These are phyloP conservation scores for Philopedon plagiatum DNA, from an alignment of 2,888 invertebrate species.

Conservation along the genomic window DNA sequence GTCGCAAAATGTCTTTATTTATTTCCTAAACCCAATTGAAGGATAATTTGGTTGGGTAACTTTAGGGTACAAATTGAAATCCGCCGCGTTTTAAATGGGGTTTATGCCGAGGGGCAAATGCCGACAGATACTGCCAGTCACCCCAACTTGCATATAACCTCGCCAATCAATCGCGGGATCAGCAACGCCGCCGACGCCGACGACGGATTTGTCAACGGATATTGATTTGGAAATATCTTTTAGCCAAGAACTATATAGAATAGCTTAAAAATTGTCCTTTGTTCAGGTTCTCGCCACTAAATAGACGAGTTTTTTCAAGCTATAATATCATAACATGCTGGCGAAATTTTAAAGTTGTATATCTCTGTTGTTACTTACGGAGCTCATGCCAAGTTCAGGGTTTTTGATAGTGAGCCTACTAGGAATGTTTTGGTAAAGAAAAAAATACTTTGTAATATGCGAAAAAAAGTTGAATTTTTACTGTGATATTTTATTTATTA, in stretches of 20 bases:
- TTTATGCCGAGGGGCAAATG: conserved; percentile 61
- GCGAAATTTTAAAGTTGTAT: no score
- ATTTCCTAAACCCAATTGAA: conserved; percentile 51
- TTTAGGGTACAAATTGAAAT: conserved; percentile 62
- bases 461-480: no score
- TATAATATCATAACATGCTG: no score
- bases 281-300: no score
- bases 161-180: conserved; percentile 55
- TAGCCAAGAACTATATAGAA: background rate
- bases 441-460: no score
- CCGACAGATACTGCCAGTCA: conserved; percentile 65
- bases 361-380: no score
- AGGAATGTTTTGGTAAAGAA: no score
- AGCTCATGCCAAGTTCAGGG: no score
- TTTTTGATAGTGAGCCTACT: no score
- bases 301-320: no score
- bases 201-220: conserved; percentile 19
- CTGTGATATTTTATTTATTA: no score
- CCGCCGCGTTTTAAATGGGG: conserved; percentile 63
- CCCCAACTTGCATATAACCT: conserved; percentile 60
- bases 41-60: conserved; percentile 55
- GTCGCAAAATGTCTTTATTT: conserved; percentile 42
- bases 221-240: conserved; percentile 48
- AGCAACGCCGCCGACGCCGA: conserved; percentile 11
- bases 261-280: no score